phyloP scores from a whole-genome alignment of 2,797 vertebrate species.

The Coluber constrictor region DNA sequence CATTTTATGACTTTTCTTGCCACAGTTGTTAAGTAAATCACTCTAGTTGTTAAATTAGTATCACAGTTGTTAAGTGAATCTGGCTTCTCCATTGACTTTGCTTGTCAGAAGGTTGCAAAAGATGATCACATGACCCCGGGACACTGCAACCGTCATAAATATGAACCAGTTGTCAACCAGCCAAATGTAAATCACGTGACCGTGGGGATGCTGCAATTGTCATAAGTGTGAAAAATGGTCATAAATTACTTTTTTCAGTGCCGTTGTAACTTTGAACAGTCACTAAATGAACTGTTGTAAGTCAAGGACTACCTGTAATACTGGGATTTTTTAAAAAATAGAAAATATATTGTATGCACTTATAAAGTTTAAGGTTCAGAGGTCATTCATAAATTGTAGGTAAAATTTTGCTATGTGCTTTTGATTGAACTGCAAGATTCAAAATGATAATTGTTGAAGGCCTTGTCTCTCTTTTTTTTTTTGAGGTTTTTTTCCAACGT shows the following conservation, averaged over 20 bases:
- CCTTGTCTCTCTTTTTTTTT: background rate
- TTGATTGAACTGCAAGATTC: background rate
- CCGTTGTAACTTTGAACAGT: background rate
- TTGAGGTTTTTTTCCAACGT: background rate
- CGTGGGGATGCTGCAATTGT: background rate
- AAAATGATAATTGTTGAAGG: background rate
- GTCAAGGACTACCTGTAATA: background rate
- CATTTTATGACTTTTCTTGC: background rate
- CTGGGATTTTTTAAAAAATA: background rate
- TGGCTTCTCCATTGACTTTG: background rate
- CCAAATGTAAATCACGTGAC: background rate
- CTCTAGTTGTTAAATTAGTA: background rate
- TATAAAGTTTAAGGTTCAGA: background rate
- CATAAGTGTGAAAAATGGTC: background rate
- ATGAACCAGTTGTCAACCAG: background rate
- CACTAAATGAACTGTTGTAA: background rate
- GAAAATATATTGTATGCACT: background rate
- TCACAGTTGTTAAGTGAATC: background rate
- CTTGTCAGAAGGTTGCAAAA: background rate
- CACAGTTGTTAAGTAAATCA: background rate
- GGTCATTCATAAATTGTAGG: background rate
- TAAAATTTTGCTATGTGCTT: background rate
- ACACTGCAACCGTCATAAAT: background rate
- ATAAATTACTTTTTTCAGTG: background rate
- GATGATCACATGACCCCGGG: background rate